phyloP scores from a whole-genome alignment of 1,140 invertebrate genomes.

The Himalopsyche phryganea region DNA sequence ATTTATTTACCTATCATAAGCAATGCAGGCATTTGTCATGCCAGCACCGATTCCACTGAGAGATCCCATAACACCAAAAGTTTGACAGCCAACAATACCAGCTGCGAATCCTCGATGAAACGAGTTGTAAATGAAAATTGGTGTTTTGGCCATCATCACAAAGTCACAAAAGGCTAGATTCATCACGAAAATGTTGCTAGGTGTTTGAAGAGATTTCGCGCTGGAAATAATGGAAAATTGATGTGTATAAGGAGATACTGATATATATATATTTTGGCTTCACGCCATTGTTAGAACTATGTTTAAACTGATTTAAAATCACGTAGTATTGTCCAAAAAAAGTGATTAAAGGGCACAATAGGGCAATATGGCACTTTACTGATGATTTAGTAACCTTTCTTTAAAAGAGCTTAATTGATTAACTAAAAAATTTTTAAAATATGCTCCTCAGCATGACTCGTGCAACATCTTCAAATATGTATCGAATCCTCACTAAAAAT shows the following conservation, averaged over 20 bases:
- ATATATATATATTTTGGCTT: no score
- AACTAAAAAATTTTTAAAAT: no score
- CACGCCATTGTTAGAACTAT: no score
- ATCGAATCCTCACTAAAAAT: no score
- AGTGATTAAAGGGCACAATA: no score
- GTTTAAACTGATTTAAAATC: no score
- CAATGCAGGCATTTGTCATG: slow-evolving; percentile 76
- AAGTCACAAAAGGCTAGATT: slow-evolving; percentile 85
- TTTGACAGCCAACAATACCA: slow-evolving; percentile 70
- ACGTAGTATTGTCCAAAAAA: no score
- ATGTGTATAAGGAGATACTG: no score
- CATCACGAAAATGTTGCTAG: slow-evolving; percentile 86
- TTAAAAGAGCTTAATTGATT: background rate
- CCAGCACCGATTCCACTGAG: slow-evolving; percentile 75
- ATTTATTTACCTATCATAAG: slow-evolving; percentile 69
- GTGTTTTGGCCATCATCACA: slow-evolving; percentile 83
- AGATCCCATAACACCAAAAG: slow-evolving; percentile 73
- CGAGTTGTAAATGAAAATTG: slow-evolving; percentile 84
- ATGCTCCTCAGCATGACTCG: no score
- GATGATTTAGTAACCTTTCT: no score
- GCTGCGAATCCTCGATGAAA: slow-evolving; percentile 72
- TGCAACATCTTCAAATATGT: no score
- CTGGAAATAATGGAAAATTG: slow-evolving; percentile 51
- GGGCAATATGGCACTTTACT: no score
- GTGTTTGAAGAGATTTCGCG: slow-evolving; percentile 76